Base-by-base conservation (phyloP, 1,140 invertebrate species). In the Ceratina japonica region DNA sequence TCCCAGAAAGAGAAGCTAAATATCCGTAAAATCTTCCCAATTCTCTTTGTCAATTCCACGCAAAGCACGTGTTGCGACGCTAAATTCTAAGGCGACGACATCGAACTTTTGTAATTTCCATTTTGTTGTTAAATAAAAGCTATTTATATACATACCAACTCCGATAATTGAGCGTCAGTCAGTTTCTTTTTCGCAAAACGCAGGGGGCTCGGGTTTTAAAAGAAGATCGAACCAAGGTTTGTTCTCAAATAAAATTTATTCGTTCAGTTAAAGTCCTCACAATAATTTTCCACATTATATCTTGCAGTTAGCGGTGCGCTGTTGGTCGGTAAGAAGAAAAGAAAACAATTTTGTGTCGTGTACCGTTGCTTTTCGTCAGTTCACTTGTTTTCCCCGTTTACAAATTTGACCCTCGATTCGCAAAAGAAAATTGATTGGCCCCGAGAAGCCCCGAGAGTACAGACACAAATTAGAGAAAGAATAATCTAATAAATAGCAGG, bases 281-380 rank as follows among this genome's bases (percentile, higher is more conserved):
- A 90, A 89, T 86, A 77, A 87, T 86, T 87, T 87, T 88, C 75
- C 84, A 75, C 82, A 84, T 82, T 83, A 87, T 80, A 89, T 89
- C 89, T 80, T 91, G 87, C 84, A 82, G 71, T 87, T 88, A 89
- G 84, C 73, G 85, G 87, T 90, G 89, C 87, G 86, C 84, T 90
- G 85, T 87, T 90, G 75, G 68, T 87, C 79, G 79, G 79, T 87
- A 80, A 87, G 75, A 84, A 87, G 80, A 88, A 86, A 86, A 80
- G 82, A 85, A 87, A 82, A 74, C 79, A 87, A 86, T 86, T 85
- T 90, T 62, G 72, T 63, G 31, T 76, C 75, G 77, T 59, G 65
- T 85, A 80, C 80, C 82, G 77, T 62, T 82, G 24, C 77, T 76
- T 82, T 79, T 7, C 37, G 10, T 44, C 0, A 7, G 10, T 44